Conservation (phyloP, 1,140 invertebrate genomes). For the Hycleus cichorii region DNA sequence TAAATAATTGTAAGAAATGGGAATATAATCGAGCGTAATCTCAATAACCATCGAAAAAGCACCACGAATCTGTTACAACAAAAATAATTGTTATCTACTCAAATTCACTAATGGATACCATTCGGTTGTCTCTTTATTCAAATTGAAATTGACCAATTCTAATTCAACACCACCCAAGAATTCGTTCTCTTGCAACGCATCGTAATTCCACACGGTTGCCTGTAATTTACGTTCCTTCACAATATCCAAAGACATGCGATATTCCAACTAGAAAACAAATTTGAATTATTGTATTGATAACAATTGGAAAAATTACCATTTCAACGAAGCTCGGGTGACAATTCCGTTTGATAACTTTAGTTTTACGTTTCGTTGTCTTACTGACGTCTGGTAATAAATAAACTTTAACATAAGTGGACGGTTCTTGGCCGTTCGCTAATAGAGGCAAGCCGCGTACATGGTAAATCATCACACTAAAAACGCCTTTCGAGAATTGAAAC, state of each 20-base stretch:
- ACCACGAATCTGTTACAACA: neutral
- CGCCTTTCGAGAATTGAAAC: constrained; percentile 71
- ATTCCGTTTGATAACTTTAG: constrained; percentile 84
- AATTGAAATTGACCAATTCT: constrained; percentile 59
- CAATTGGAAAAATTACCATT: constrained; percentile 58
- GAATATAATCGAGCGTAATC: no score
- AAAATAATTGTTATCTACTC: constrained; percentile 10
- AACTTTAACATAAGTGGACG: constrained; percentile 89
- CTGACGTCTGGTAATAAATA: constrained; percentile 83
- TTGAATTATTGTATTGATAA: neutral
- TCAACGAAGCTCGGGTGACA: constrained; percentile 97
- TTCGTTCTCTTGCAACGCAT: constrained; percentile 91
- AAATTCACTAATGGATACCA: constrained; percentile 62
- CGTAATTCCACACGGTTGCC: constrained; percentile 92
- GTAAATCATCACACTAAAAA: constrained; percentile 78
- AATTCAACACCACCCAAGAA: constrained; percentile 85
- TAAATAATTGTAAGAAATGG: no score
- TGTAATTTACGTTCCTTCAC: constrained; percentile 69
- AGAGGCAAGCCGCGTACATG: constrained; percentile 78
- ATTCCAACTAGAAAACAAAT: constrained; percentile 61
- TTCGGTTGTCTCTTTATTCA: constrained; percentile 68
- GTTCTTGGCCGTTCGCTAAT: constrained; percentile 65
- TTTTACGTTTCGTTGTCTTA: constrained; percentile 91
- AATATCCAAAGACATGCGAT: constrained; percentile 75
- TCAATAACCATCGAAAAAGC: neutral